Percentiles rank a stretch among this genome's conserved stretches.
Conservation (phyloP, 2,888 invertebrate genomes). For the Pocota personata region DNA sequence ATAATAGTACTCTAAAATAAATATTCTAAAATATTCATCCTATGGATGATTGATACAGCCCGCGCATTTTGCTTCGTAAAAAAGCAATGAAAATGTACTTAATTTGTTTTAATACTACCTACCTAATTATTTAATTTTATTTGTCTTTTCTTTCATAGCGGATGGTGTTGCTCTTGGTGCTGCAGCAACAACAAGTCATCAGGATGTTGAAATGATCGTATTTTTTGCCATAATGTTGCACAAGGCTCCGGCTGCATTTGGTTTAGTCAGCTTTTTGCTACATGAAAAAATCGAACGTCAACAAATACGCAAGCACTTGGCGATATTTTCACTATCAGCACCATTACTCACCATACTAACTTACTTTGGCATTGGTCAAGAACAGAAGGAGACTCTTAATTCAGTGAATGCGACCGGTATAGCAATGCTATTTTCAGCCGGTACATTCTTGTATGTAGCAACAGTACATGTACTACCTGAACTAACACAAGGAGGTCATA, state of each 20-base stretch:
- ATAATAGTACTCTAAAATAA: too few species aligned
- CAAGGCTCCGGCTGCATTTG: slow-evolving; percentile 99
- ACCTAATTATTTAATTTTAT: background rate
- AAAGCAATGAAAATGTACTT: too few species aligned
- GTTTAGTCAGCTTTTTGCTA: slow-evolving; percentile 97
- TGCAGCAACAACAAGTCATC: slow-evolving; percentile 97
- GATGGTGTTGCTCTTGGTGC: slow-evolving; percentile 99
- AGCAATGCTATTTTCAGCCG: slow-evolving; percentile 99
- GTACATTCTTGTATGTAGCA: slow-evolving; percentile 99
- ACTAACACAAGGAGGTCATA: slow-evolving; percentile 86
- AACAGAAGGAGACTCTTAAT: slow-evolving; percentile 94
- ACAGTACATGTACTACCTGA: slow-evolving; percentile 99
- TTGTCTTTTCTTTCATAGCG: slow-evolving; percentile 84
- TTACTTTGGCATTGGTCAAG: slow-evolving; percentile 96
- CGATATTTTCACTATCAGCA: slow-evolving; percentile 96
- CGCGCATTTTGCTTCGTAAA: too few species aligned
- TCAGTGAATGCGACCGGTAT: slow-evolving; percentile 96
- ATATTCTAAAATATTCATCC: too few species aligned
- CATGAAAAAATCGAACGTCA: slow-evolving; percentile 96
- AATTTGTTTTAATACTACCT: too few species aligned
- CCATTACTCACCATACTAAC: slow-evolving; percentile 95
- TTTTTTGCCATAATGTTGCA: slow-evolving; percentile 99
- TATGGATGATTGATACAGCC: too few species aligned
- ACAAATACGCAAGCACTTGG: slow-evolving; percentile 93
- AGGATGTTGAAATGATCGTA: slow-evolving; percentile 98